Percentiles rank a stretch among this genome's conserved stretches.
Conservation (phyloP, 2,113 vertebrate genomes). For the Leucopsar rothschildi region DNA sequence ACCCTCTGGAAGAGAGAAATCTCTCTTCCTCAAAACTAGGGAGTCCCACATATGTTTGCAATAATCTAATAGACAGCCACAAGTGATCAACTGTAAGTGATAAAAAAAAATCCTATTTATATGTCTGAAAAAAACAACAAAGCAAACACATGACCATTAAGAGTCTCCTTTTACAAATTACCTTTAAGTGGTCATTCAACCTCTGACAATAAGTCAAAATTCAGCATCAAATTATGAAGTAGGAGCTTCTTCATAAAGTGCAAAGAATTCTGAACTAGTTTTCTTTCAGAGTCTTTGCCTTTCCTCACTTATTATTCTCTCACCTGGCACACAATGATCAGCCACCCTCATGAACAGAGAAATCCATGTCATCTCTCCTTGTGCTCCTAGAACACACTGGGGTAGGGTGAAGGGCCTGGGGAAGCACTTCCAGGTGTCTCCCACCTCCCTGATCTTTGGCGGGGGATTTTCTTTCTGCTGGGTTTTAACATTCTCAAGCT, state of each 20-base stretch:
- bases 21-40: background rate
- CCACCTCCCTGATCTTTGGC: background rate
- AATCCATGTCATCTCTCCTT: background rate
- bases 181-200: background rate
- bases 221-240: background rate
- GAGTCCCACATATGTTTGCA: background rate
- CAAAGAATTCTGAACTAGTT: background rate
- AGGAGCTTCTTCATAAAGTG: background rate
- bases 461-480: background rate
- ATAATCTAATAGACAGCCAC: background rate
- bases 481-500: background rate
- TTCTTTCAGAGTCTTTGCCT: background rate
- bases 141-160: background rate
- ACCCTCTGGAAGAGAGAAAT: background rate
- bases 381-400: background rate
- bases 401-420: background rate
- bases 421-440: background rate
- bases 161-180: background rate
- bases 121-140: background rate
- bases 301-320: background rate
- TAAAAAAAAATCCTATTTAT: background rate
- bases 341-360: background rate
- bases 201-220: background rate
- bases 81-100: background rate
- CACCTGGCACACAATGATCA: background rate